Conservation (phyloP, 2,797 vertebrate species). For the Champsocephalus esox region DNA sequence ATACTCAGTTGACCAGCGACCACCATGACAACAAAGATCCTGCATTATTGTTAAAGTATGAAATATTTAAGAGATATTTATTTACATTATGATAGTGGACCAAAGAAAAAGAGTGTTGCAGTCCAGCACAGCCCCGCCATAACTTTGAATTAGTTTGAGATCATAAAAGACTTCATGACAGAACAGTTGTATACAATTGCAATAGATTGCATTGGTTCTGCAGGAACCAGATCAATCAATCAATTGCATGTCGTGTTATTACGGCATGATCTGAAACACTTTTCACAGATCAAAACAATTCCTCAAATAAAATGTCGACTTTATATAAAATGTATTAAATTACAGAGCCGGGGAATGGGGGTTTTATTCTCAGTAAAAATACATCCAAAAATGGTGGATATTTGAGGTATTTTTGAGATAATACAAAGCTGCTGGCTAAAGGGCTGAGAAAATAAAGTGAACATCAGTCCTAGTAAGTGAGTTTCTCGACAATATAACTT, state of each 20-base stretch:
- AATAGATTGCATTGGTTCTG: background rate
- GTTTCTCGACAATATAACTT: background rate
- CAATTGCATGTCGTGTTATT: too few relatives aligned
- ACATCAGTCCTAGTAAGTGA: background rate
- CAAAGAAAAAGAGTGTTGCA: too few relatives aligned
- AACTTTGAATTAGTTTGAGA: too few relatives aligned
- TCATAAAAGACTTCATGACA: background rate
- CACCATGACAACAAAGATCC: background rate
- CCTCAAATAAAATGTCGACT: too few relatives aligned
- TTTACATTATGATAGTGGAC: background rate
- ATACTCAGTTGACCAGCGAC: background rate
- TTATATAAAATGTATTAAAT: too few relatives aligned
- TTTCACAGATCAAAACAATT: too few relatives aligned
- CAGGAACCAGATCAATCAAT: too few relatives aligned
- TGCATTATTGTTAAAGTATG: background rate
- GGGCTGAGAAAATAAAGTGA: slow-evolving; percentile 15
- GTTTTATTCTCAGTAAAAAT: background rate
- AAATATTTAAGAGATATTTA: background rate
- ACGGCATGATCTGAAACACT: too few relatives aligned
- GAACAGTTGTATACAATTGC: background rate
- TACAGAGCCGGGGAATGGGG: too few relatives aligned
- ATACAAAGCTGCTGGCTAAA: slow-evolving; percentile 15
- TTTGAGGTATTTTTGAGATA: background rate
- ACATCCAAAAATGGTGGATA: background rate
- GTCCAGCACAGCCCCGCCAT: too few relatives aligned